A percentile compares a stretch with the other conserved stretches of the same genome.
Conservation (phyloP, 1,140 invertebrate genomes). For the Kradibia gibbosae region DNA sequence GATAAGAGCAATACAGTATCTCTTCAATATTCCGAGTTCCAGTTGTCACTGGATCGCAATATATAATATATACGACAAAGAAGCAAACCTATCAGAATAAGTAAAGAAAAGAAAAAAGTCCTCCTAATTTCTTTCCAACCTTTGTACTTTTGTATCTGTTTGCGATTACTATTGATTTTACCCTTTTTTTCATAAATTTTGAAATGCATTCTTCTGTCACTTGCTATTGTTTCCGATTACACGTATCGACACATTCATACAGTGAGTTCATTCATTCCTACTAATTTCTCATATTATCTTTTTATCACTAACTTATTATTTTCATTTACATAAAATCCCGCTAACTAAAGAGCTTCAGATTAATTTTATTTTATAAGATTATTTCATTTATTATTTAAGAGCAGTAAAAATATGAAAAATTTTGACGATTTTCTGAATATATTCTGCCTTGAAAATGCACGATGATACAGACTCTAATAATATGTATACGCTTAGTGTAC, state of each 20-base stretch:
- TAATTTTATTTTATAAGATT: neutral
- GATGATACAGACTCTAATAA: no score
- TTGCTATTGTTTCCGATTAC: neutral
- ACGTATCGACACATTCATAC: neutral
- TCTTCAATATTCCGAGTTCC: constrained; percentile 2
- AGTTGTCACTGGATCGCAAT: constrained; percentile 8
- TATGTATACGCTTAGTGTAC: no score
- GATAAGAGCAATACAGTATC: constrained; percentile 1
- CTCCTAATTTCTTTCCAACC: neutral
- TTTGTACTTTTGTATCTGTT: neutral
- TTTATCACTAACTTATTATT: neutral
- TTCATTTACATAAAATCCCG: neutral
- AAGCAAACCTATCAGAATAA: neutral
- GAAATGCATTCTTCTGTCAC: neutral
- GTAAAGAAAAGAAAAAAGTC: neutral
- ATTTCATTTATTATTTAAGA: no score
- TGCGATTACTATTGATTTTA: neutral
- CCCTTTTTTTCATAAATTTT: neutral
- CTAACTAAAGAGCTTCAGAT: neutral
- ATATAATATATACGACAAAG: constrained; percentile 7
- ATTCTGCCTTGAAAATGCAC: no score
- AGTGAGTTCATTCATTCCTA: neutral
- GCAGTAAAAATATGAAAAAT: neutral
- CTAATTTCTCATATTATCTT: neutral
- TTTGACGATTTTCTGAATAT: no score